Percentiles rank a stretch among this genome's conserved stretches.
Conservation (phyloP, 2,888 invertebrate species). For the Metalampra italica region DNA sequence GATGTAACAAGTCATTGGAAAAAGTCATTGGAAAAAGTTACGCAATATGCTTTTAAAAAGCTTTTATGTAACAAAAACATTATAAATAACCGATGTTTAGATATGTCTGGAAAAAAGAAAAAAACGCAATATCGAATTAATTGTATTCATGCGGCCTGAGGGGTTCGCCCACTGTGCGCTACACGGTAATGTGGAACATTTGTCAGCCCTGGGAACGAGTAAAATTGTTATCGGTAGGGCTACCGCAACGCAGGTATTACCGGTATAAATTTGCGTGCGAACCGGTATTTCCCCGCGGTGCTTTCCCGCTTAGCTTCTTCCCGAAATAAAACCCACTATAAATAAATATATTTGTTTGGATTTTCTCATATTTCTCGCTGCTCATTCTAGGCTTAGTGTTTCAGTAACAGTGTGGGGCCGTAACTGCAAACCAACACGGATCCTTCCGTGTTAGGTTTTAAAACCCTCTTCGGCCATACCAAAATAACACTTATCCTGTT, state of each 20-base stretch:
- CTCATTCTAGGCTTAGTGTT: too few species aligned
- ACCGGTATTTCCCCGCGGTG: background rate
- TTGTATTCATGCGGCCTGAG: conserved; percentile 7
- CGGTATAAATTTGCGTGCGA: background rate
- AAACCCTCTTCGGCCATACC: too few species aligned
- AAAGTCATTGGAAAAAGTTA: background rate
- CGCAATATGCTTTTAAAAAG: too few species aligned
- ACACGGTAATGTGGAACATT: conserved; percentile 31
- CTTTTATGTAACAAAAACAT: too few species aligned
- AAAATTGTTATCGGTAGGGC: conserved; percentile 1
- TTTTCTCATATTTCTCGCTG: too few species aligned
- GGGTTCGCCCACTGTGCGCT: conserved; percentile 3
- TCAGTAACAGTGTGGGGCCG: too few species aligned
- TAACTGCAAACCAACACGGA: too few species aligned
- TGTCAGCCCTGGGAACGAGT: conserved; percentile 21
- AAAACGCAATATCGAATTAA: conserved; percentile 5
- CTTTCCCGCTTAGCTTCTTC: background rate
- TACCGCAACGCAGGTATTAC: background rate
- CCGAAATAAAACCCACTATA: background rate
- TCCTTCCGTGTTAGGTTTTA: too few species aligned
- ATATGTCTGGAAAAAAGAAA: background rate
- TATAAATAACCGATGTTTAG: background rate
- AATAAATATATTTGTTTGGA: too few species aligned
- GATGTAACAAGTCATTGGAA: too few species aligned
- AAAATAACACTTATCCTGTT: too few species aligned